Evolutionary conservation across 2,888 invertebrate genomes (phyloP).

Genomic region (Anagyrus pseudococci): DNA sequence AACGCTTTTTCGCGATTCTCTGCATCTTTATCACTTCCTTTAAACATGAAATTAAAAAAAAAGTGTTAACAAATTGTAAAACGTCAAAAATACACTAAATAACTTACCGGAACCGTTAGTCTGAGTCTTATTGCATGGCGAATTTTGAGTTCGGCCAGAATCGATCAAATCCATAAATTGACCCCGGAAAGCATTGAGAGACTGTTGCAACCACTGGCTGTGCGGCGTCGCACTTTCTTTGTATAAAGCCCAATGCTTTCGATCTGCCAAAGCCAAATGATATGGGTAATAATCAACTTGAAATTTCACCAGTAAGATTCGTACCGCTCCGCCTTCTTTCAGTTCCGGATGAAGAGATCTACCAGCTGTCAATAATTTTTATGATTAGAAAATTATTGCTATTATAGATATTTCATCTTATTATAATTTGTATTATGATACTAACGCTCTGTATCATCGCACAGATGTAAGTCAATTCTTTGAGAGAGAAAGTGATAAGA

Average conservation of each 20-base stretch:
- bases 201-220: constrained; percentile 86
- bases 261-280: constrained; percentile 87
- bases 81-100: neutral
- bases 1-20: constrained; percentile 50
- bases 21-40: constrained; percentile 42
- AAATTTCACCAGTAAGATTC: constrained; percentile 86
- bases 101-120: constrained; percentile 48
- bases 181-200: constrained; percentile 79
- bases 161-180: constrained; percentile 79
- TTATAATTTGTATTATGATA: constrained; percentile 34
- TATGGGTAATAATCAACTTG: constrained; percentile 96
- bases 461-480: constrained; percentile 93
- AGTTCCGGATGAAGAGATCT: constrained; percentile 84
- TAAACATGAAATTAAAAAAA: neutral
- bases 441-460: constrained; percentile 91
- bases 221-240: constrained; percentile 81
- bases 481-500: constrained; percentile 95
- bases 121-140: constrained; percentile 62
- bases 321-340: constrained; percentile 90
- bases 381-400: constrained; percentile 4
- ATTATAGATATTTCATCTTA: neutral
- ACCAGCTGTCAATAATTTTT: constrained; percentile 68
- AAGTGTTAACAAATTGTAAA: neutral
- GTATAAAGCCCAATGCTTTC: constrained; percentile 88
- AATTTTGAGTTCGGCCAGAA: constrained; percentile 65